Evolutionary conservation across 2,888 invertebrate species (phyloP).

Genomic region (Phalera bucephala): DNA sequence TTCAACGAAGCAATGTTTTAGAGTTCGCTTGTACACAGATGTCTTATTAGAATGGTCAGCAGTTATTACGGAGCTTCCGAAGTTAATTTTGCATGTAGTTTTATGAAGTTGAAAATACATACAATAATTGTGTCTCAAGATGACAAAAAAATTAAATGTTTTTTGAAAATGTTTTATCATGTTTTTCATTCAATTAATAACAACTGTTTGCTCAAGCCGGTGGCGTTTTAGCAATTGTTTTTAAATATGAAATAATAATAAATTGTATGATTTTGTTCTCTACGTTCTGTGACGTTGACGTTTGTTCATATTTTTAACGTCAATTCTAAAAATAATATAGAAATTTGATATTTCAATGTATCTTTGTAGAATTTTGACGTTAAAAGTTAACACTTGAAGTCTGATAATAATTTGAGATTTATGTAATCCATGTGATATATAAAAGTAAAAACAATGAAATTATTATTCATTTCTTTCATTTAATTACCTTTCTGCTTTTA

Average conservation of each 20-base stretch:
- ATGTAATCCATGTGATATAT: constrained; percentile 67
- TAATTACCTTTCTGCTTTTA: constrained; percentile 45
- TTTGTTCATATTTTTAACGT: constrained; percentile 9
- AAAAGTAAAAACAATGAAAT: constrained; percentile 70
- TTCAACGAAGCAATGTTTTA: constrained; percentile 25
- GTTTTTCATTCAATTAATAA: constrained; percentile 59
- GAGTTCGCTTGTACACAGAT: constrained; percentile 22
- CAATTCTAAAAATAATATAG: constrained; percentile 9
- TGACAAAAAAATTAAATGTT: constrained; percentile 56
- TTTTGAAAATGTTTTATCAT: constrained; percentile 40
- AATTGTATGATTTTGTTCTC: constrained; percentile 42
- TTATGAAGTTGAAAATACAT: constrained; percentile 42
- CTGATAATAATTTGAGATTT: constrained; percentile 66
- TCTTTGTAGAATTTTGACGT: constrained; percentile 14
- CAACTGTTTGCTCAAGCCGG: constrained; percentile 72
- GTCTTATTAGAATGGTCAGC: constrained; percentile 34
- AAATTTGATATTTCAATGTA: too few species aligned
- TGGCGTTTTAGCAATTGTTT: constrained; percentile 39
- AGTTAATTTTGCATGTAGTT: constrained; percentile 66
- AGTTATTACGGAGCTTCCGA: constrained; percentile 64
- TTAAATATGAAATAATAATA: constrained; percentile 24
- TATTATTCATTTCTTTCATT: constrained; percentile 61
- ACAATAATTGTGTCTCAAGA: constrained; percentile 65
- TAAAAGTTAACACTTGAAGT: constrained; percentile 40
- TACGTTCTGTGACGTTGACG: constrained; percentile 22